These are phyloP conservation scores for Trochalopteron elliotii DNA, from an alignment of 2,113 vertebrate species.

Conservation along the genomic window DNA sequence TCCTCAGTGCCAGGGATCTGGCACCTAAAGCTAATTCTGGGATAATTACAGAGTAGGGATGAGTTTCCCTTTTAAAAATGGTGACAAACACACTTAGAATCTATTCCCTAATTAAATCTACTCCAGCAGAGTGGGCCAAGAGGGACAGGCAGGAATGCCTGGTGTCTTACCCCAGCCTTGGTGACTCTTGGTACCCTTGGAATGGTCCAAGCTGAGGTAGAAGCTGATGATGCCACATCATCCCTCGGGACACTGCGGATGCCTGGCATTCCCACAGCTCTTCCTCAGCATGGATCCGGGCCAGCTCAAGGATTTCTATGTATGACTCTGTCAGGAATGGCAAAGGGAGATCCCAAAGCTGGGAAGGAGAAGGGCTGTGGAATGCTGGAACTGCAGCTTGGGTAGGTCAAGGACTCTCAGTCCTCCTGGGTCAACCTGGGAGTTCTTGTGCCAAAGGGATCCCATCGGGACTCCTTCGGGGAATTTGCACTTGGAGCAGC, in stretches of 20 bases:
- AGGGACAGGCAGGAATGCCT: not conserved
- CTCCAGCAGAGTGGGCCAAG: not conserved
- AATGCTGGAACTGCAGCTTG: not conserved
- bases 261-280: not conserved
- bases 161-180: not conserved
- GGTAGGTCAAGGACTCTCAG: accelerated
- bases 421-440: accelerated
- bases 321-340: not conserved
- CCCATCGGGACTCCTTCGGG: accelerated
- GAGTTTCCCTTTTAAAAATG: not conserved
- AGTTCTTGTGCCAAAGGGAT: not conserved
- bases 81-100: not conserved
- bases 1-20: not conserved
- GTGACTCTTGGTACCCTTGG: not conserved
- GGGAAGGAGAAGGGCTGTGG: not conserved
- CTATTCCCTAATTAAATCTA: not conserved
- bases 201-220: accelerated
- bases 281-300: accelerated
- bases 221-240: accelerated
- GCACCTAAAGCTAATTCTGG: not conserved
- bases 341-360: not conserved
- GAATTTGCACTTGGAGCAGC: not conserved
- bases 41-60: not conserved
- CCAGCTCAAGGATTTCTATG: not conserved
- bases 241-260: not conserved